Evolutionary conservation across 2,888 invertebrate species (phyloP).

Genomic region (Mythimna albipuncta): DNA sequence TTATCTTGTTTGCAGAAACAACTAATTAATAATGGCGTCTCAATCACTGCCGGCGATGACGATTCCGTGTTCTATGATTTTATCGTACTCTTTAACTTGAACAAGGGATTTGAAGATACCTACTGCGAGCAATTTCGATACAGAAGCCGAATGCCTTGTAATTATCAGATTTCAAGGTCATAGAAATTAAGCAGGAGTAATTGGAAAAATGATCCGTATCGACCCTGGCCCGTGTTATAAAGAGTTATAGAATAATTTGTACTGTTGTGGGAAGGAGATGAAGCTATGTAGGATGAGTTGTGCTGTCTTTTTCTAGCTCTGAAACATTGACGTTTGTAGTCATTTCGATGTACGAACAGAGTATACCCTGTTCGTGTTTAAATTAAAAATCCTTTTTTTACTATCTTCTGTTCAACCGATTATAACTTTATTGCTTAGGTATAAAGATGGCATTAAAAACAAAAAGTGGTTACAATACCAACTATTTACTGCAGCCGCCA

Average conservation of each 20-base stretch:
- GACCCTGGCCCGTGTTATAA: neutral
- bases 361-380: no score
- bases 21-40: neutral
- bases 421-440: no score
- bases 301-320: conserved; percentile 1
- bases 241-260: no score
- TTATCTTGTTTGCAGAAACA: no score
- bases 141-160: neutral
- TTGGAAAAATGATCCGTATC: neutral
- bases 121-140: conserved; percentile 5
- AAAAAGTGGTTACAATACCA: no score
- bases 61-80: neutral
- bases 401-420: no score
- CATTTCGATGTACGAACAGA: no score
- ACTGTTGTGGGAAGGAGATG: no score
- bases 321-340: no score
- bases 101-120: conserved; percentile 16
- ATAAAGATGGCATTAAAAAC: no score
- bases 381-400: no score
- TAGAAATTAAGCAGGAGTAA: neutral
- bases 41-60: neutral
- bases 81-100: conserved; percentile 34
- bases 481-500: no score
- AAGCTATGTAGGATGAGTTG: neutral
- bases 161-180: conserved; percentile 22